Conservation (phyloP, 1,140 invertebrate species). For the Belonocnema kinseyi region DNA sequence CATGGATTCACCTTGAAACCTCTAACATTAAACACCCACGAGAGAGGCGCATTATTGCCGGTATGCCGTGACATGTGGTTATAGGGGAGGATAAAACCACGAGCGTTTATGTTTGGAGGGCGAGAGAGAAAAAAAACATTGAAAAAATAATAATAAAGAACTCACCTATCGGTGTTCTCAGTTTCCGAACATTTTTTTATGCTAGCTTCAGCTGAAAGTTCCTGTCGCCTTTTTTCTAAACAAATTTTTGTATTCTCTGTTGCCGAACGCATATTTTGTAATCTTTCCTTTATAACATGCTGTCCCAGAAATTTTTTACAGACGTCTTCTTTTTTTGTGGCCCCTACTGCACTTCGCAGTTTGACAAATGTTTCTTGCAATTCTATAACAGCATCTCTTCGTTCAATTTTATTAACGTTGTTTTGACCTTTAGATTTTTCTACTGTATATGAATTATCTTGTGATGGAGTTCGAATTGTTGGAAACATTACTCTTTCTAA, state of each 20-base stretch:
- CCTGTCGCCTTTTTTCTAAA: constrained; percentile 82
- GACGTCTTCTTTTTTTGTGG: constrained; percentile 83
- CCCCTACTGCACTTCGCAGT: constrained; percentile 85
- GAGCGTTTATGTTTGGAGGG: no score
- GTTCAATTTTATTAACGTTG: constrained; percentile 42
- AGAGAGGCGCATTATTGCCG: no score
- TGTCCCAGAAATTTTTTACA: constrained; percentile 84
- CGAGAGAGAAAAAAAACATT: no score
- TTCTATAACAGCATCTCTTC: constrained; percentile 70
- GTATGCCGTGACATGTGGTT: no score
- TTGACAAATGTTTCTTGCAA: constrained; percentile 83
- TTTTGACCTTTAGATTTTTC: background rate
- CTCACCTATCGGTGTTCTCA: constrained; percentile 87
- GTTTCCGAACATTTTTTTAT: constrained; percentile 86
- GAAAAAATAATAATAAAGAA: constrained; percentile 15
- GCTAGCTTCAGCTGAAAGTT: constrained; percentile 82
- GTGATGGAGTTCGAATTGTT: constrained; percentile 62
- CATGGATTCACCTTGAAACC: no score
- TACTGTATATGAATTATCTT: constrained; percentile 18
- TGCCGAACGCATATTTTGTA: constrained; percentile 81
- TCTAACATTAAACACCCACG: no score
- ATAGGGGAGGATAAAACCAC: no score
- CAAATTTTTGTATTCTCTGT: constrained; percentile 84
- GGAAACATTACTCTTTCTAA: constrained; percentile 84
- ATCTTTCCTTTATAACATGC: constrained; percentile 80